Evolutionary conservation across 2,797 vertebrate genomes (phyloP), one percentile per base, ranked within the genome.

Genomic region (Lycodopsis pacificus): DNA sequence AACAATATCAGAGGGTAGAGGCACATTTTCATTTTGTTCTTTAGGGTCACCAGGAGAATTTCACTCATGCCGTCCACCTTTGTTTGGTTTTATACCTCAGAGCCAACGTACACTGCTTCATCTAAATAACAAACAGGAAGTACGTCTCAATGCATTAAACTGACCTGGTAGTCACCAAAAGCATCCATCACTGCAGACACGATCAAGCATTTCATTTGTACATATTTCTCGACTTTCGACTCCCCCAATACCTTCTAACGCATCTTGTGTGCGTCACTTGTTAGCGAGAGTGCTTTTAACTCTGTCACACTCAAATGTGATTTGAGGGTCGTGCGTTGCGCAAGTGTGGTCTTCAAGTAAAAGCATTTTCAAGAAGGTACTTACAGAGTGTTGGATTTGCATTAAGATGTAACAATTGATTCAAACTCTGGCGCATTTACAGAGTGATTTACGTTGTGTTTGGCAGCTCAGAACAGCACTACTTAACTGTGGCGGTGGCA

Each of bases 281-380:
- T 80, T 69, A 59, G 53, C 30, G 14, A 38, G 65, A 76, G 64
- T 34, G 74, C 79, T 71, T 76, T 83, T 63, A 65, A 69, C 57
- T 32, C 25, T 4, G 48, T 80, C 81, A 85, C n/a, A 3, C 17
- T 63, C 12, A 10, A 25, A 71, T 27, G 71, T 38, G 79, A 67
- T 62, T 71, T 14, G 67, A 68, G 13, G 65, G 59, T 32, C 17
- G 1, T 61, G 38, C 0, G 15, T 34, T 22, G 36, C 9, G 3
- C 27, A 42, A 62, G 65, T 25, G 51, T 49, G n/a, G 67, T 77
- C 46, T 15, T 25, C 49, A 40, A 71, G 58, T 69, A 51, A 86
- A 74, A 86, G 59, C 75, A 61, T 79, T 30, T 30, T 30, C 30
- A 70, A 79, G 19, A 54, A 19, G 4, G 36, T 22, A 15, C 32